Conservation (phyloP, 64 coral and sea anemone species). For the Anthopleura sola region DNA sequence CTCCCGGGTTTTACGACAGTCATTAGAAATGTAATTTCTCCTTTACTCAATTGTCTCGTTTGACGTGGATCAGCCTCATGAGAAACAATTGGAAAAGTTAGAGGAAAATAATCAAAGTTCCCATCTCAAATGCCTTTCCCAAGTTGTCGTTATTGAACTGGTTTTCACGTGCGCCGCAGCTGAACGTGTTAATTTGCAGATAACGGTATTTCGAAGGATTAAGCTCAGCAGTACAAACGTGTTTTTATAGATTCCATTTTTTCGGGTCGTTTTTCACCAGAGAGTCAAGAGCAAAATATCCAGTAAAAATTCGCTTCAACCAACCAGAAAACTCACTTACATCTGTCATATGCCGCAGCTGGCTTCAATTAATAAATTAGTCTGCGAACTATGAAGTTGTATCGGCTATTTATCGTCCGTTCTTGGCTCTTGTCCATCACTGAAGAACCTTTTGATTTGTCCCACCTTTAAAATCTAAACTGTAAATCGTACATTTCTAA, state of each 20-base stretch:
- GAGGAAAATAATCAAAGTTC: no score
- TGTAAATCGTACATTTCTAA: no score
- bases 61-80: not conserved
- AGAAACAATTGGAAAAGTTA: not conserved
- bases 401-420: no score
- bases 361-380: not conserved
- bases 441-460: no score
- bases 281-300: not conserved
- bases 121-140: no score
- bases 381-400: no score
- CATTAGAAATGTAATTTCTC: conserved; percentile 1
- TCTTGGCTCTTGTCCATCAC: no score
- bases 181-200: not conserved
- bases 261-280: not conserved
- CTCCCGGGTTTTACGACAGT: not conserved
- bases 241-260: no score
- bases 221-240: no score
- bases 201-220: no score
- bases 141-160: not conserved
- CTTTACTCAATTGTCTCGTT: not conserved
- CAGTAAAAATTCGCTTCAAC: no score
- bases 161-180: not conserved
- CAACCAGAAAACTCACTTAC: not conserved
- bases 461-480: no score
- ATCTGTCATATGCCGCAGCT: not conserved